Conservation (phyloP, 2,113 vertebrate genomes). For the Hydrochoerus hydrochaeris region DNA sequence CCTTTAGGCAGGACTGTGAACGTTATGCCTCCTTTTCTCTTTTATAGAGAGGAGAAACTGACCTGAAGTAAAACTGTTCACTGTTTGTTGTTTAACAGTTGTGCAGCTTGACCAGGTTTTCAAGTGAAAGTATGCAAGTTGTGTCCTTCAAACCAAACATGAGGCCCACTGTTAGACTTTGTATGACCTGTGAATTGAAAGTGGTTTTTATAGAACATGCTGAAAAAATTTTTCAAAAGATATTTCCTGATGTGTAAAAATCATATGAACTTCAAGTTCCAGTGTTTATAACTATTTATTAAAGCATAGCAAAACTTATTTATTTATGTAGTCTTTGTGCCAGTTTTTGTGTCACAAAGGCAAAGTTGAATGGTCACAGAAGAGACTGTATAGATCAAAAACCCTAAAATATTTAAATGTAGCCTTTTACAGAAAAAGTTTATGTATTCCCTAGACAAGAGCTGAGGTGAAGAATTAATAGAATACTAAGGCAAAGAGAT, state of each 20-base stretch:
- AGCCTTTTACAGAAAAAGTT: not conserved
- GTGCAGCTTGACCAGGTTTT: not conserved
- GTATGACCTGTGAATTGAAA: not conserved
- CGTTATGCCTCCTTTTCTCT: not conserved
- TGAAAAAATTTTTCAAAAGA: not conserved
- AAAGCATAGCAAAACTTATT: not conserved
- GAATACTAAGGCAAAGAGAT: not conserved
- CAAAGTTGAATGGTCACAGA: not conserved
- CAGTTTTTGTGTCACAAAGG: not conserved
- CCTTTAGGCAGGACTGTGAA: not conserved
- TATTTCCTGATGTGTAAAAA: slow-evolving; percentile 17
- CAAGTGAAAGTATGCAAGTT: not conserved
- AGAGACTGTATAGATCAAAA: not conserved
- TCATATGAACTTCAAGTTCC: not conserved
- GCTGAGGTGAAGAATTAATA: not conserved
- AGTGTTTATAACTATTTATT: not conserved
- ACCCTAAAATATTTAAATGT: not conserved
- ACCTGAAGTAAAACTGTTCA: not conserved
- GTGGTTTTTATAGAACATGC: not conserved
- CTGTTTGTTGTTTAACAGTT: not conserved
- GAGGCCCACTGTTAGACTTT: not conserved
- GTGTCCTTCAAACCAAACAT: not conserved
- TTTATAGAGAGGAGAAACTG: not conserved
- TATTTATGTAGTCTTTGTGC: not conserved
- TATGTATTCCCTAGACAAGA: not conserved